Base-by-base conservation (phyloP, 92 coral and sea anemone species). In the Hydrozoanthus gracilis region DNA sequence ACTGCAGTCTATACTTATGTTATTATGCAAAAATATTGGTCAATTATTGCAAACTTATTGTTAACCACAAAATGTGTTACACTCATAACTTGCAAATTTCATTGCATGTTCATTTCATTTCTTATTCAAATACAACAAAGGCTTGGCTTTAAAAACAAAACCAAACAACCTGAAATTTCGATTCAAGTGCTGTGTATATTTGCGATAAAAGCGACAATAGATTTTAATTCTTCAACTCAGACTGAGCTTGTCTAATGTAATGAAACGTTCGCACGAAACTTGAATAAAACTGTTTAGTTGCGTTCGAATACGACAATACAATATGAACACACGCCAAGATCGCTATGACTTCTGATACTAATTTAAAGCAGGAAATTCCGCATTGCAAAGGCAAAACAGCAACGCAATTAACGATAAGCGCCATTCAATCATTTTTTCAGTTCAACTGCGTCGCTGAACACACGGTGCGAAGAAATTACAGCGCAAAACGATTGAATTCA, bases 401-500 rank as follows among this genome's bases (percentile, higher is more conserved):
- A 74, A 8, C 55, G 6, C 44, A 76, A 76, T 4, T 71, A 17
- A 8, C 55, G 39, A 27, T 51, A 12, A 18, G 17, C 49, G 50
- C 8, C 44, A 7, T 52, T 44, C 2, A 48, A 74, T 17, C 2
- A 3, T 51, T 76, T 54, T 47, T 45, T 8, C 47, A 52, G 5
- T 9, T 17, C 44, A 51, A 17, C 20, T 8, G 51, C 44, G 62
- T 20, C 45, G 62, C 66, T 54, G 15, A 76, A 76, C 67, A 76
- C 54, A 76, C 2, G 79, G 39, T 51, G 35, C 17, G 39, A 18
- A 6, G 10, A 4, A 16, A 5, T n/a, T n/a, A 76, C 11, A 66
- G 20, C 66, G 62, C 55, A 52, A 76, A 76, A 17, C 17, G 67
- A 54, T 18, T 12, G 82, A 54, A 76, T 51, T 76, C 79, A 39